phyloP scores from a whole-genome alignment of 2,797 vertebrate species.

The Clarias laeviceps region DNA sequence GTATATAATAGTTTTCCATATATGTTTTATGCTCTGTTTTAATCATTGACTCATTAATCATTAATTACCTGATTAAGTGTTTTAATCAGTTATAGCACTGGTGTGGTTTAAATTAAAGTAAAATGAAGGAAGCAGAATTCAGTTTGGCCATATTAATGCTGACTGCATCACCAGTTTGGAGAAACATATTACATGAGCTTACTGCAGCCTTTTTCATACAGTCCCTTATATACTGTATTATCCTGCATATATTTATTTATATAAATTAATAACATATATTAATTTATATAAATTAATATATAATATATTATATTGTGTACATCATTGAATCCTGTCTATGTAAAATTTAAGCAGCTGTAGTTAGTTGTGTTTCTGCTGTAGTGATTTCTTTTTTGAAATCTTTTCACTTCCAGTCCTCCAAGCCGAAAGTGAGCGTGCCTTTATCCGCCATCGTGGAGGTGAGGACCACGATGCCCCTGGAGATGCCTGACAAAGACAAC shows the following conservation, averaged over 20 bases:
- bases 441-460: constrained; percentile 94
- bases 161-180: not conserved
- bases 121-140: not conserved
- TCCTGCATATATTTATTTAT: not conserved
- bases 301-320: no score
- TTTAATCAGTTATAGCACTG: not conserved
- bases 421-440: constrained; percentile 92
- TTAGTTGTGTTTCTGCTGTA: not conserved
- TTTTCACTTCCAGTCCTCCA: constrained; percentile 82
- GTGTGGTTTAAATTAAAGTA: not conserved
- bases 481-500: constrained; percentile 99
- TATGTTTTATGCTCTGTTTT: not conserved
- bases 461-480: constrained; percentile 96
- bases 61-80: no score
- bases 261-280: no score
- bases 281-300: no score
- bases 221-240: not conserved
- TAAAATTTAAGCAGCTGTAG: no score
- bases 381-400: not conserved
- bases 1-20: not conserved
- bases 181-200: not conserved
- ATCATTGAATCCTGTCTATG: not conserved
- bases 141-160: not conserved
- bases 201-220: not conserved
- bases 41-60: no score